A percentile compares a stretch with the other conserved stretches of the same genome.
Evolutionary conservation across 2,888 invertebrate genomes (phyloP).

Genomic region (Chalcis sispes): DNA sequence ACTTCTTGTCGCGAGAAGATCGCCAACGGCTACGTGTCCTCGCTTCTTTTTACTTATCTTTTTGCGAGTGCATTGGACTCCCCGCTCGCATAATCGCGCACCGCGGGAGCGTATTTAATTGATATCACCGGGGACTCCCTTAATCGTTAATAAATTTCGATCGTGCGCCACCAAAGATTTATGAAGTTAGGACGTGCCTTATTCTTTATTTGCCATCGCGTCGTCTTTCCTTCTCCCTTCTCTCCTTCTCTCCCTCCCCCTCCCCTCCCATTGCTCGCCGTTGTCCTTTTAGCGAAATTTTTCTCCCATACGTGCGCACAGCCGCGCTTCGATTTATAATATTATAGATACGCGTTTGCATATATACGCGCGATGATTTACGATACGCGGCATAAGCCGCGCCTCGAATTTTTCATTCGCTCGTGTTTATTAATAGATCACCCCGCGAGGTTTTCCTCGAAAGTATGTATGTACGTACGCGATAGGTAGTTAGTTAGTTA

Average conservation of each 20-base stretch:
- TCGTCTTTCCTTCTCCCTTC: conserved; percentile 23
- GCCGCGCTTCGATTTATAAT: no score
- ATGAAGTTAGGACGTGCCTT: conserved; percentile 63
- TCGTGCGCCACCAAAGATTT: conserved; percentile 69
- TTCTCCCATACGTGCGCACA: no score
- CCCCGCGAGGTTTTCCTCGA: conserved; percentile 11
- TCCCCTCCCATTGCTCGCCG: not conserved
- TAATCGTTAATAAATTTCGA: conserved; percentile 72
- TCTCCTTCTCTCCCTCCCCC: conserved; percentile 3
- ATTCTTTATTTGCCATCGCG: not conserved
- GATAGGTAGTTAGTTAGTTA: not conserved
- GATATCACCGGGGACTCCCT: conserved; percentile 65
- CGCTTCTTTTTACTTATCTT: not conserved
- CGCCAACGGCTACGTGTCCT: conserved; percentile 16
- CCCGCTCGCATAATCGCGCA: not conserved
- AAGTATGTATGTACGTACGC: not conserved
- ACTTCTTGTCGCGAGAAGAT: conserved; percentile 9
- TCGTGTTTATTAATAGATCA: conserved; percentile 24
- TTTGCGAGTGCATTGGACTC: not conserved
- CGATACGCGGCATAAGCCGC: no score
- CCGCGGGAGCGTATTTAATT: conserved; percentile 67
- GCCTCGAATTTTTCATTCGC: no score
- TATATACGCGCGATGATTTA: not conserved
- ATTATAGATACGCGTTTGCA: not conserved
- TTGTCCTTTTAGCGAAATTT: conserved; percentile 20